phyloP scores from a whole-genome alignment of 2,797 vertebrate genomes.

The Rhinoraja longicauda region DNA sequence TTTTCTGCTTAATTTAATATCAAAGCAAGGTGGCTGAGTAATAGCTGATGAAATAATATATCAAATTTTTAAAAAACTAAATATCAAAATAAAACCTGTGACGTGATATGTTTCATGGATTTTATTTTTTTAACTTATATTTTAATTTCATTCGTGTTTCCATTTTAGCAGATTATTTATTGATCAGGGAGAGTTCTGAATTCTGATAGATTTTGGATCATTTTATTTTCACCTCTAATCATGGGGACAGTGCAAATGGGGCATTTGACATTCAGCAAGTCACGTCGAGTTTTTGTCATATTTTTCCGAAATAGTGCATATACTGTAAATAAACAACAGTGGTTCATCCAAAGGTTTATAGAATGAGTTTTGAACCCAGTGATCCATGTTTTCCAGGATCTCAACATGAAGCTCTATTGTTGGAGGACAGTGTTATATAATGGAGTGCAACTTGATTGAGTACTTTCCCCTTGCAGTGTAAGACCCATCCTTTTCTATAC shows the following conservation, averaged over 20 bases:
- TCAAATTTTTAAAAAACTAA: neutral
- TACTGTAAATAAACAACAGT: neutral
- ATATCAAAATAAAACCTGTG: neutral
- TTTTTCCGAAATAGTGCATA: too few relatives aligned
- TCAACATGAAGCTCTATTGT: too few relatives aligned
- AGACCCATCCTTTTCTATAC: too few relatives aligned
- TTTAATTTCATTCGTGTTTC: neutral
- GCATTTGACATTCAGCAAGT: neutral
- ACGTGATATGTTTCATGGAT: neutral
- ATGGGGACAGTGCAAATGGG: neutral
- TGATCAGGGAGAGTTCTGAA: neutral
- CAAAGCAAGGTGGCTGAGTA: neutral
- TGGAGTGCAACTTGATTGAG: too few relatives aligned
- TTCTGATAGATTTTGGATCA: neutral
- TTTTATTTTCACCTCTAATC: neutral
- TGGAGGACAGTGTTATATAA: too few relatives aligned
- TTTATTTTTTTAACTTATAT: neutral
- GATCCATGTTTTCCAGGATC: too few relatives aligned
- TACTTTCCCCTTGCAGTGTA: too few relatives aligned
- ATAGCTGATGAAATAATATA: neutral
- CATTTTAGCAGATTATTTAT: neutral
- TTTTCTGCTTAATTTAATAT: constrained; percentile 17
- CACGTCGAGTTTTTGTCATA: too few relatives aligned
- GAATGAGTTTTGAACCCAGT: neutral
- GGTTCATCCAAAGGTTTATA: neutral